A percentile compares a stretch with the other conserved stretches of the same genome.
These are phyloP conservation scores for Oreochromis aureus DNA, from an alignment of 2,113 vertebrate species.

Conservation along the genomic window DNA sequence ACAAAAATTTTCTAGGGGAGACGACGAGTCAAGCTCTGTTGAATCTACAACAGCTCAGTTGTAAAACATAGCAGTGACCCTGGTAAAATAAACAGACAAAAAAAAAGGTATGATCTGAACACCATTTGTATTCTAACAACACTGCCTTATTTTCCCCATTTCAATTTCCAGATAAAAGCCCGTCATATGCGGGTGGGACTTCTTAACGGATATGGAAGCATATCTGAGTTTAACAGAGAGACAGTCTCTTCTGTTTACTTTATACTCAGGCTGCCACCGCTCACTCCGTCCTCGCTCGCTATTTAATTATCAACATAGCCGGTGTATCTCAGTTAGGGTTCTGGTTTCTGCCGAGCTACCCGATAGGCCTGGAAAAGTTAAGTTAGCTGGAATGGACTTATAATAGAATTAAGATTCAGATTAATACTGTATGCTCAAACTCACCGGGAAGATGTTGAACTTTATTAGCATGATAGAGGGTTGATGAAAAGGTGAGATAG, in stretches of 20 bases:
- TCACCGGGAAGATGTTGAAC: constrained; percentile 7
- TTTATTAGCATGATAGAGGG: neutral
- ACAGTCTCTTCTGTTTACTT: neutral
- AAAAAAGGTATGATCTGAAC: neutral
- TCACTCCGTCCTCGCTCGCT: constrained; percentile 31
- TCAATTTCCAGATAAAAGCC: neutral
- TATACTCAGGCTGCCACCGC: neutral
- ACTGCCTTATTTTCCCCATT: neutral
- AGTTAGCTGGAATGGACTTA: constrained; percentile 32
- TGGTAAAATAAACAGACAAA: neutral
- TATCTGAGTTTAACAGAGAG: constrained; percentile 14
- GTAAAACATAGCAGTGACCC: neutral
- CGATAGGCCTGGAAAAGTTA: constrained; percentile 40
- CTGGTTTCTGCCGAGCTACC: constrained; percentile 56
- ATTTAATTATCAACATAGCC: constrained; percentile 59
- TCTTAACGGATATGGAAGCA: neutral
- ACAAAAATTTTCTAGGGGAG: constrained; percentile 6
- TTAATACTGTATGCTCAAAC: constrained; percentile 5
- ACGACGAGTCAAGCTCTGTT: neutral
- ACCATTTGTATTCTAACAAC: constrained; percentile 12
- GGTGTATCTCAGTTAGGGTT: constrained; percentile 41
- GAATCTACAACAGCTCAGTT: neutral
- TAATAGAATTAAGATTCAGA: constrained; percentile 54
- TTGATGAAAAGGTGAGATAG: neutral
- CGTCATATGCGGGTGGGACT: neutral